These are phyloP conservation scores for Apaloderma vittatum DNA, from an alignment of 2,113 vertebrate species.

Conservation along the genomic window DNA sequence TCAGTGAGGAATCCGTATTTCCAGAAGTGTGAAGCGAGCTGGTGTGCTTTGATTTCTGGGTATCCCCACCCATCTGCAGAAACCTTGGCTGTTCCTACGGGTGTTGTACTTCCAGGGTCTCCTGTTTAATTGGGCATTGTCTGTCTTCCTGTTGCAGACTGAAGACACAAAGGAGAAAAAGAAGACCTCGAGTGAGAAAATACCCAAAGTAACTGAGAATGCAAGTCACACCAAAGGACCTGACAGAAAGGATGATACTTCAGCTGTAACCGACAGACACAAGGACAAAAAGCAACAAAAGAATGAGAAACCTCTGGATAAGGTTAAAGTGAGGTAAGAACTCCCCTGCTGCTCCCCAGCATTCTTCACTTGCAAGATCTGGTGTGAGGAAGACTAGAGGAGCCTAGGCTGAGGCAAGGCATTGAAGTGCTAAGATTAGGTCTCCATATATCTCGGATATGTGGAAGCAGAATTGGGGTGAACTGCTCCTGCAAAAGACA, in stretches of 20 bases:
- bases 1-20: background rate
- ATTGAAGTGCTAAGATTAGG: background rate
- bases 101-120: background rate
- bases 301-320: background rate
- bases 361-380: background rate
- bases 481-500: background rate
- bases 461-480: background rate
- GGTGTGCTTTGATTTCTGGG: background rate
- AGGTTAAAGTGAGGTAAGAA: constrained; percentile 33
- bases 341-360: background rate
- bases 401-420: background rate
- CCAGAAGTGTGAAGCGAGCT: background rate
- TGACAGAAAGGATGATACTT: background rate
- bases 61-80: background rate
- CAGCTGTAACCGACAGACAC: background rate
- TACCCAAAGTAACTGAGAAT: rapidly evolving
- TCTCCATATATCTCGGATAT: rapidly evolving
- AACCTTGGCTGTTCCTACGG: background rate
- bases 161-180: background rate
- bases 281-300: background rate
- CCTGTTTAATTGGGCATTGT: background rate
- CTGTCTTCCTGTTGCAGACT: background rate
- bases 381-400: background rate
- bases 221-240: background rate
- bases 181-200: background rate